phyloP scores from a whole-genome alignment of 2,888 invertebrate species.

The Buathra laborator region DNA sequence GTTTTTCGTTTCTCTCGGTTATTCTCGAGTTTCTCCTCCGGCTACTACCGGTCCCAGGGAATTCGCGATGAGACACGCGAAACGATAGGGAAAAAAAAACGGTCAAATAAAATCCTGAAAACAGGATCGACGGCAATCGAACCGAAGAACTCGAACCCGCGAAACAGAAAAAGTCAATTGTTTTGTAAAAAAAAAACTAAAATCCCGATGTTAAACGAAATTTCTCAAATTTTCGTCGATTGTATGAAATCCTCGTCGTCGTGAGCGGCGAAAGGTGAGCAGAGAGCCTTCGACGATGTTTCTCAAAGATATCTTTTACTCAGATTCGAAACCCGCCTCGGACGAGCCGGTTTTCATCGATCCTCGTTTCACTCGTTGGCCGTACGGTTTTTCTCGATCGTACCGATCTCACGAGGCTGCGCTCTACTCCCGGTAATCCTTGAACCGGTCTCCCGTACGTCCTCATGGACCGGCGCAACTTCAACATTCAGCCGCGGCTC shows the following conservation, averaged over 20 bases:
- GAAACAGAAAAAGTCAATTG: no score
- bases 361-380: slow-evolving; percentile 17
- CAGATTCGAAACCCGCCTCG: slow-evolving; percentile 28
- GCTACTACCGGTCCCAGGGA: neutral
- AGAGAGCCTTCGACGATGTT: no score
- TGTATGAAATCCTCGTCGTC: no score
- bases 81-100: neutral
- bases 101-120: neutral
- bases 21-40: slow-evolving; percentile 35
- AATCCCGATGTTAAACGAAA: no score
- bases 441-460: slow-evolving; percentile 62
- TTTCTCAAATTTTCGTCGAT: no score
- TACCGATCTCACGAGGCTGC: slow-evolving; percentile 46
- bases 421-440: slow-evolving; percentile 59
- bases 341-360: slow-evolving; percentile 32
- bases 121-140: no score
- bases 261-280: no score
- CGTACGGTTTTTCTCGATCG: slow-evolving; percentile 30
- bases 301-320: slow-evolving; percentile 2
- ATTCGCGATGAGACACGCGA: slow-evolving; percentile 3
- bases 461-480: slow-evolving; percentile 56
- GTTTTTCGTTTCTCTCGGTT: slow-evolving; percentile 8
- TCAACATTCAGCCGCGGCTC: slow-evolving; percentile 2
- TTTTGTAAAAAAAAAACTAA: no score
- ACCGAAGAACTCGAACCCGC: no score